A percentile compares a stretch with the other conserved stretches of the same genome.
phyloP scores from a whole-genome alignment of 2,888 invertebrate species.

The Nomada fucata region DNA sequence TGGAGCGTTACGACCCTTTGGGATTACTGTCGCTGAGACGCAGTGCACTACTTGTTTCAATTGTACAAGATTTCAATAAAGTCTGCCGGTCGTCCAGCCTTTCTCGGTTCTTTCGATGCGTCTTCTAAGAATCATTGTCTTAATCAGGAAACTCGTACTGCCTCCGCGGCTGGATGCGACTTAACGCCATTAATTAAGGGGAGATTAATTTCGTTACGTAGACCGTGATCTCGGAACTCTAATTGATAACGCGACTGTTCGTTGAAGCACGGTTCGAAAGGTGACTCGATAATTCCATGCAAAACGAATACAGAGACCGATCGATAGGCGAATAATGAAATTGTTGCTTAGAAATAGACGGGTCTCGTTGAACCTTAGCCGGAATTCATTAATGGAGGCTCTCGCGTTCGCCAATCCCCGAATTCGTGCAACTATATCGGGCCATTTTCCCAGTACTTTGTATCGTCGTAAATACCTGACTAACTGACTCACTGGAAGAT shows the following conservation, averaged over 20 bases:
- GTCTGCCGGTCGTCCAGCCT: slow-evolving; percentile 35
- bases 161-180: slow-evolving; percentile 40
- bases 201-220: slow-evolving; percentile 58
- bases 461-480: background rate
- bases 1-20: background rate
- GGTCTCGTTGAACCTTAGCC: background rate
- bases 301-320: background rate
- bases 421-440: background rate
- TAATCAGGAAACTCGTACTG: slow-evolving; percentile 62
- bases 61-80: slow-evolving; percentile 53
- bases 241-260: slow-evolving; percentile 58
- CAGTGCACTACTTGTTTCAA: slow-evolving; percentile 12
- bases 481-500: background rate
- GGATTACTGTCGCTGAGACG: background rate
- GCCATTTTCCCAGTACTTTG: background rate
- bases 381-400: background rate
- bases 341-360: background rate
- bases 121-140: slow-evolving; percentile 54
- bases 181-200: slow-evolving; percentile 58
- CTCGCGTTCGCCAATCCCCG: background rate
- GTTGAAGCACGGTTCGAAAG: slow-evolving; percentile 32
- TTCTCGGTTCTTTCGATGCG: slow-evolving; percentile 49
- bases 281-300: slow-evolving; percentile 23
- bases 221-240: slow-evolving; percentile 58
- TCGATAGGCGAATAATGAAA: background rate